phyloP scores from a whole-genome alignment of 2,888 invertebrate species.

The Phragmatobia fuliginosa region DNA sequence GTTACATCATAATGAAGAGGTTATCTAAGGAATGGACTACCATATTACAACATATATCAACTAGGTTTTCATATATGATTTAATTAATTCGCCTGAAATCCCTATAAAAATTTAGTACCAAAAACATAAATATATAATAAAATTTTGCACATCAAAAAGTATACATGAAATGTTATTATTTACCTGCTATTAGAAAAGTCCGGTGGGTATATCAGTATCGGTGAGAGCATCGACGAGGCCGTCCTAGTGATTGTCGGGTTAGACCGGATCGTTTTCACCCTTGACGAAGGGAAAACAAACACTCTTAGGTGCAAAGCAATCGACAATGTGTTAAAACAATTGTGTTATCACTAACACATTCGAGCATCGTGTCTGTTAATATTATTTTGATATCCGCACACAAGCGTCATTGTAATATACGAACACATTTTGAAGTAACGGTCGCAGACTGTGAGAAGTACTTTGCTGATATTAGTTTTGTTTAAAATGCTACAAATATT shows the following conservation, averaged over 20 bases:
- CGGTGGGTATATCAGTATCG: conserved; percentile 86
- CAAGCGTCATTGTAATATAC: conserved; percentile 26
- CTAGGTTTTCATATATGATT: background rate
- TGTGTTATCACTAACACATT: conserved; percentile 50
- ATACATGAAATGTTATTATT: conserved; percentile 51
- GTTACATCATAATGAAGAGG: background rate
- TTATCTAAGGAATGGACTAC: too few relatives aligned
- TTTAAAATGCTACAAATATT: too few relatives aligned
- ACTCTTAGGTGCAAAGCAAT: conserved; percentile 81
- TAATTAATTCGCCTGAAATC: background rate
- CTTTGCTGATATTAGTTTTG: background rate
- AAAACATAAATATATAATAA: conserved; percentile 58
- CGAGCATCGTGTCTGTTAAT: conserved; percentile 38
- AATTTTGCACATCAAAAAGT: conserved; percentile 44
- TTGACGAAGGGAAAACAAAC: conserved; percentile 77
- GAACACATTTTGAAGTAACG: background rate
- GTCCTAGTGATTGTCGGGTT: conserved; percentile 85
- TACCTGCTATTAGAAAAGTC: conserved; percentile 84
- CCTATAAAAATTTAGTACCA: background rate
- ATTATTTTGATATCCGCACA: conserved; percentile 32
- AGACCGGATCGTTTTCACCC: conserved; percentile 86
- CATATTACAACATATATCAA: too few relatives aligned
- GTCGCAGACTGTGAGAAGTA: conserved; percentile 1
- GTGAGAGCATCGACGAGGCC: conserved; percentile 85
- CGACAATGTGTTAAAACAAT: conserved; percentile 63